phyloP scores from a whole-genome alignment of 2,888 invertebrate species.

The Oscheius sp. region DNA sequence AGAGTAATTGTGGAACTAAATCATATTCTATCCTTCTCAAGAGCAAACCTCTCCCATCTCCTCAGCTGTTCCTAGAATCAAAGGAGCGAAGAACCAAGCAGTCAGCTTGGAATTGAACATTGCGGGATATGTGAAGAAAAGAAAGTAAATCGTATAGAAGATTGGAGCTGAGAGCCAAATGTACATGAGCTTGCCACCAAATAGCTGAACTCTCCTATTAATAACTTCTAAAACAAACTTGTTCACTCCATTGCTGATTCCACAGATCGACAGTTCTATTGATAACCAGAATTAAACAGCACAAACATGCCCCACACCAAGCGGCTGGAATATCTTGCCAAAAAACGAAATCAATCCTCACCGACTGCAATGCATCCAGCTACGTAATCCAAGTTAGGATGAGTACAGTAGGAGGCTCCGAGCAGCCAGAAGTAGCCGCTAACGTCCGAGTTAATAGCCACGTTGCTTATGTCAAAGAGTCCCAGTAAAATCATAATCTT shows the following conservation, averaged over 20 bases:
- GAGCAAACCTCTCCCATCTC: constrained; percentile 8
- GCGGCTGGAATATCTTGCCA: constrained; percentile 22
- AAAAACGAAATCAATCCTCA: neutral
- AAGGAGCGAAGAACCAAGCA: constrained; percentile 57
- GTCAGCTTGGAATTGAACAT: constrained; percentile 46
- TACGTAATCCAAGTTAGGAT: constrained; percentile 24
- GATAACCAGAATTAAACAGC: constrained; percentile 35
- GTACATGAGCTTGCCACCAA: constrained; percentile 2
- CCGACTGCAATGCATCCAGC: constrained; percentile 26
- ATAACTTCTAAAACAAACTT: constrained; percentile 5
- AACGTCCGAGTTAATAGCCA: constrained; percentile 15
- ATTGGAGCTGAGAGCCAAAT: constrained; percentile 38
- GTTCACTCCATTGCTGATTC: constrained; percentile 1
- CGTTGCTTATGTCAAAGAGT: constrained; percentile 18
- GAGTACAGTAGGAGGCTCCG: constrained; percentile 20
- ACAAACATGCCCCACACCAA: constrained; percentile 39
- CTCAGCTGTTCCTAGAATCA: constrained; percentile 32
- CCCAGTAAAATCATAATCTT: constrained; percentile 18
- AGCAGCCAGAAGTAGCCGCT: constrained; percentile 14
- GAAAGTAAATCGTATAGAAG: constrained; percentile 44
- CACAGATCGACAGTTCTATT: constrained; percentile 36
- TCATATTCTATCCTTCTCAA: neutral
- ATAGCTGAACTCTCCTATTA: neutral
- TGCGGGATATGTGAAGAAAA: constrained; percentile 46
- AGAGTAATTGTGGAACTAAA: constrained; percentile 12